A percentile compares a stretch with the other conserved stretches of the same genome.
Conservation (phyloP, 2,888 invertebrate genomes). For the Steromphala cineraria region DNA sequence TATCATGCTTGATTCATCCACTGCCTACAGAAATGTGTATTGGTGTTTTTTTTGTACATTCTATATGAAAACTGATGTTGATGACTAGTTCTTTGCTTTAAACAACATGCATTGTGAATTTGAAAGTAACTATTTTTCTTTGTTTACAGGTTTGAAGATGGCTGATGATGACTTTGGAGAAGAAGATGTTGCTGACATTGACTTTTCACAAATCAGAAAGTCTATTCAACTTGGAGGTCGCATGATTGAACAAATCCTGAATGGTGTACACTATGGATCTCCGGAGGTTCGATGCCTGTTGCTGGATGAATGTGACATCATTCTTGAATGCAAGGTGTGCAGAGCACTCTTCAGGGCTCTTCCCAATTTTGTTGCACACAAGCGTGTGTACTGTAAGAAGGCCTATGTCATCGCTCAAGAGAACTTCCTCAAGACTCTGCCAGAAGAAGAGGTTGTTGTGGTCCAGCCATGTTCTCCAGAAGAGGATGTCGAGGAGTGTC, state of each 20-base stretch:
- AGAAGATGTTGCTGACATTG: conserved; percentile 43
- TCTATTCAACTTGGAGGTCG: conserved; percentile 59
- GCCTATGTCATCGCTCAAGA: conserved; percentile 37
- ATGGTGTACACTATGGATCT: conserved; percentile 83
- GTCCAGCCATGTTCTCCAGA: conserved; percentile 58
- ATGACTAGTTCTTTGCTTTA: too few species aligned
- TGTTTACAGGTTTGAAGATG: neutral
- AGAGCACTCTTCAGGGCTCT: conserved; percentile 90
- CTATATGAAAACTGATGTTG: too few species aligned
- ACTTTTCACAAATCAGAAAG: conserved; percentile 62
- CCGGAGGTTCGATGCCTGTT: conserved; percentile 85
- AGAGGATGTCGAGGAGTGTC: conserved; percentile 9
- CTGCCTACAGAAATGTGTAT: too few species aligned
- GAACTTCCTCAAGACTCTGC: conserved; percentile 76
- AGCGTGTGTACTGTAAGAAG: conserved; percentile 85
- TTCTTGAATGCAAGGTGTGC: conserved; percentile 93
- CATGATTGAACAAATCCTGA: conserved; percentile 79
- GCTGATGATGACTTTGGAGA: neutral
- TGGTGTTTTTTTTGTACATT: too few species aligned
- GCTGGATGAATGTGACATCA: conserved; percentile 88
- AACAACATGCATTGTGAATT: too few species aligned
- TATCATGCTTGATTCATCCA: too few species aligned
- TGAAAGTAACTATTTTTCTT: too few species aligned
- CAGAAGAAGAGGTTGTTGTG: conserved; percentile 57
- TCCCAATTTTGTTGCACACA: conserved; percentile 92